Conservation (phyloP, 1,140 invertebrate species). For the Macrocentrus cingulum region DNA sequence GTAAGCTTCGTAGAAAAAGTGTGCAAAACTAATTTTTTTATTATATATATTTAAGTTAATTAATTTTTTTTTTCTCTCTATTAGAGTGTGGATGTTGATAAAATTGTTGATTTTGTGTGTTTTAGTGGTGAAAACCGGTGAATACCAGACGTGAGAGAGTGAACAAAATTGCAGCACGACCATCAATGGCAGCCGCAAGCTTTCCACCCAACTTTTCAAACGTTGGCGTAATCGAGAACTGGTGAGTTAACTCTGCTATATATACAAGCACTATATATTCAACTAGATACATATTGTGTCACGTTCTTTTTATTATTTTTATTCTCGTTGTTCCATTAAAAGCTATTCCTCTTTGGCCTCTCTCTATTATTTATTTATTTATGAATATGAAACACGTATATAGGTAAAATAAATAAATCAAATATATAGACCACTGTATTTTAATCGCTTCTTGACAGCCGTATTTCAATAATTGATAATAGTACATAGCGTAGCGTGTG, state of each 20-base stretch:
- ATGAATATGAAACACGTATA: too few species aligned
- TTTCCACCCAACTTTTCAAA: conserved; percentile 55
- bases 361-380: too few species aligned
- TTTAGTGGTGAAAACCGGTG: conserved; percentile 39
- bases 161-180: conserved; percentile 42
- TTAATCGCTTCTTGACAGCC: neutral
- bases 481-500: neutral
- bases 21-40: too few species aligned
- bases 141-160: conserved; percentile 42
- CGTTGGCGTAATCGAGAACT: conserved; percentile 55
- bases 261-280: neutral
- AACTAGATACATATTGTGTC: neutral
- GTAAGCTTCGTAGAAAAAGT: too few species aligned
- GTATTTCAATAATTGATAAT: conserved; percentile 1
- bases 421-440: too few species aligned
- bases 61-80: too few species aligned
- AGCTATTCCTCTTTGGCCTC: too few species aligned
- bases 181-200: conserved; percentile 55
- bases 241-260: conserved; percentile 42
- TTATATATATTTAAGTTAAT: too few species aligned
- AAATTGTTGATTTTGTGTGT: conserved; percentile 31
- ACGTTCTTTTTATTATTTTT: neutral
- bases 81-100: conserved; percentile 8
- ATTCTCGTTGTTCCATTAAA: neutral
- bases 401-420: neutral